Conservation (phyloP, 2,888 invertebrate genomes). For the Clivina fossor region DNA sequence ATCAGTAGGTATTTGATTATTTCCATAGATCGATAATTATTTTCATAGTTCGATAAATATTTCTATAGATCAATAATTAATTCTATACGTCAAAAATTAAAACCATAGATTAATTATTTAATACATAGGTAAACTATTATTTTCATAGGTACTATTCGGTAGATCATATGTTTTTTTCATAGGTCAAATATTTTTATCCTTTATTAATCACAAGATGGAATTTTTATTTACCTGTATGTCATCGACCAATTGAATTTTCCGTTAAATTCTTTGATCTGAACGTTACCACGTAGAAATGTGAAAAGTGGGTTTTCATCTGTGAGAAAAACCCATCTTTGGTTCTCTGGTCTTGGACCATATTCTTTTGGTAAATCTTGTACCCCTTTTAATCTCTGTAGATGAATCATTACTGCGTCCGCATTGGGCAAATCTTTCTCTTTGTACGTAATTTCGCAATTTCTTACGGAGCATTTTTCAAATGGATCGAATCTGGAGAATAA, state of each 20-base stretch:
- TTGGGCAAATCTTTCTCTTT: constrained; percentile 52
- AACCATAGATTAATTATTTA: too few species aligned
- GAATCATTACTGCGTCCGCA: constrained; percentile 68
- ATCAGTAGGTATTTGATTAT: too few species aligned
- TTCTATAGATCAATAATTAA: too few species aligned
- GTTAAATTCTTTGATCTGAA: constrained; percentile 54
- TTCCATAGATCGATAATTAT: too few species aligned
- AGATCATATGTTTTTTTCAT: too few species aligned
- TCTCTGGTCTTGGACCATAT: constrained; percentile 48
- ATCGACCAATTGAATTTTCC: constrained; percentile 73
- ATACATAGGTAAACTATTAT: too few species aligned
- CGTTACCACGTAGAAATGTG: constrained; percentile 56
- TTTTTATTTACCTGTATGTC: constrained; percentile 64
- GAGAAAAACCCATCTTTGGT: constrained; percentile 70
- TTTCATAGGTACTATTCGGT: too few species aligned
- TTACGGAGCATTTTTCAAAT: constrained; percentile 61
- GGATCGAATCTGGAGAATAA: constrained; percentile 55
- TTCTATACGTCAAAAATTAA: too few species aligned
- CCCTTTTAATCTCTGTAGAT: constrained; percentile 56
- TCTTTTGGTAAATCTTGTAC: constrained; percentile 57
- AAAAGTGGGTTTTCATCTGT: constrained; percentile 69
- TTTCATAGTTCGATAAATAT: too few species aligned
- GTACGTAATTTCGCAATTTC: constrained; percentile 64
- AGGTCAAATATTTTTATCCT: too few species aligned
- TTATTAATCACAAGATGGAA: neutral